Conservation (phyloP, 2,888 invertebrate genomes). For the Caenorhabditis angaria region DNA sequence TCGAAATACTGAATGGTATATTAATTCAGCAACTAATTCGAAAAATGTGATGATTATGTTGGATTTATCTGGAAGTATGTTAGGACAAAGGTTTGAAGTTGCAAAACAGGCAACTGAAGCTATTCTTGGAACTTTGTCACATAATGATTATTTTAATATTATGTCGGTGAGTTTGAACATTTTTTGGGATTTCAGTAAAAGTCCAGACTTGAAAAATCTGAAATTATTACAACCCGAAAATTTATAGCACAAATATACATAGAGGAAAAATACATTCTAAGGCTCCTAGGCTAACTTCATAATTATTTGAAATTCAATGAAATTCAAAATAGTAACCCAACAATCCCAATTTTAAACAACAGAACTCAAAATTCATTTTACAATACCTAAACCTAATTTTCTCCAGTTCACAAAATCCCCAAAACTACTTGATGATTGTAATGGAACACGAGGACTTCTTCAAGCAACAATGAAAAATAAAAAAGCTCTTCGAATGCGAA, state of each 20-base stretch:
- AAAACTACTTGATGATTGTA: constrained; percentile 84
- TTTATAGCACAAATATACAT: too few relatives aligned
- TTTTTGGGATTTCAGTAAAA: background rate
- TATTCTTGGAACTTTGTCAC: constrained; percentile 91
- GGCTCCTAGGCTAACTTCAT: too few relatives aligned
- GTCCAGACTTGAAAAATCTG: too few relatives aligned
- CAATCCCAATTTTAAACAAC: too few relatives aligned
- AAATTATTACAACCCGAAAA: too few relatives aligned
- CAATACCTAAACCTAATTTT: too few relatives aligned
- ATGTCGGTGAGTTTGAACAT: constrained; percentile 76
- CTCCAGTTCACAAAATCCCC: constrained; percentile 80
- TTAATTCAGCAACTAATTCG: constrained; percentile 95
- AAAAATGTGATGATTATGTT: constrained; percentile 95
- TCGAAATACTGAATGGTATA: constrained; percentile 79
- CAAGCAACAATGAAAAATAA: constrained; percentile 80
- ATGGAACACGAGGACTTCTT: constrained; percentile 81
- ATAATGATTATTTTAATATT: constrained; percentile 96
- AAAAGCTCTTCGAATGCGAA: constrained; percentile 60
- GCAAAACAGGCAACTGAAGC: constrained; percentile 87
- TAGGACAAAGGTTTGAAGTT: constrained; percentile 82
- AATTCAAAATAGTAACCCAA: too few relatives aligned
- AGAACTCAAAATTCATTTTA: too few relatives aligned
- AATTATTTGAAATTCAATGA: too few relatives aligned
- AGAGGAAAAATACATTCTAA: too few relatives aligned
- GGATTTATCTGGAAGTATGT: constrained; percentile 77